phyloP scores from a whole-genome alignment of 2,888 invertebrate genomes.

The Lacanobia wlatinum region DNA sequence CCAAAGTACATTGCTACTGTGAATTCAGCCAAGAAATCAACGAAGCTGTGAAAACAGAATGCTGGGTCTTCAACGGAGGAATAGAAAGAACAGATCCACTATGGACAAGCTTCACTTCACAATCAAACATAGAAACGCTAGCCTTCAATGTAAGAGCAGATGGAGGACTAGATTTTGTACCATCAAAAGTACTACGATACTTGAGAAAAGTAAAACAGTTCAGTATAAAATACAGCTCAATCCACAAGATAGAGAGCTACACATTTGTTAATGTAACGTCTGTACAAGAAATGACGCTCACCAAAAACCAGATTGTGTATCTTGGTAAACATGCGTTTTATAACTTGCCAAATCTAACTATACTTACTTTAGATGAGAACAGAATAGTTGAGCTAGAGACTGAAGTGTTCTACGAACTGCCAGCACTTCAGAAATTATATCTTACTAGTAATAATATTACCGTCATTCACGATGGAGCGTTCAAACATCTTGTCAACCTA shows the following conservation, averaged over 20 bases:
- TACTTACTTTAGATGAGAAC: conserved; percentile 94
- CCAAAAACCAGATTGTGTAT: conserved; percentile 92
- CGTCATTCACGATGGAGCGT: conserved; percentile 96
- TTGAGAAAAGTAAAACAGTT: conserved; percentile 92
- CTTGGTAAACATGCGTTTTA: conserved; percentile 93
- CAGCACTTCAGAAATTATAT: conserved; percentile 93
- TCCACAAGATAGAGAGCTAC: conserved; percentile 92
- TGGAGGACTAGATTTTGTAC: conserved; percentile 93
- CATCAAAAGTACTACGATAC: conserved; percentile 93
- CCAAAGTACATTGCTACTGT: conserved; percentile 93
- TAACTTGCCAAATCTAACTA: conserved; percentile 93
- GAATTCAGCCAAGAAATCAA: conserved; percentile 89
- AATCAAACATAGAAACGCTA: conserved; percentile 92
- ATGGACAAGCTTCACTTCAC: conserved; percentile 94
- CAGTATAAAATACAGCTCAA: conserved; percentile 93
- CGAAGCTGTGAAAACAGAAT: conserved; percentile 93
- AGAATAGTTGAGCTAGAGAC: conserved; percentile 93
- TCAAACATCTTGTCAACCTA: conserved; percentile 93
- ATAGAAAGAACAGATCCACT: conserved; percentile 92
- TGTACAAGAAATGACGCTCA: conserved; percentile 93
- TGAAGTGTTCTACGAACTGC: conserved; percentile 94
- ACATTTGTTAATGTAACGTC: conserved; percentile 94
- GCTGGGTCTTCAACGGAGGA: conserved; percentile 94
- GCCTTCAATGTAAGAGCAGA: conserved; percentile 93
- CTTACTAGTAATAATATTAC: conserved; percentile 97